These are phyloP conservation scores for Rhombomys opimus DNA, from an alignment of 2,113 vertebrate genomes.

Conservation along the genomic window DNA sequence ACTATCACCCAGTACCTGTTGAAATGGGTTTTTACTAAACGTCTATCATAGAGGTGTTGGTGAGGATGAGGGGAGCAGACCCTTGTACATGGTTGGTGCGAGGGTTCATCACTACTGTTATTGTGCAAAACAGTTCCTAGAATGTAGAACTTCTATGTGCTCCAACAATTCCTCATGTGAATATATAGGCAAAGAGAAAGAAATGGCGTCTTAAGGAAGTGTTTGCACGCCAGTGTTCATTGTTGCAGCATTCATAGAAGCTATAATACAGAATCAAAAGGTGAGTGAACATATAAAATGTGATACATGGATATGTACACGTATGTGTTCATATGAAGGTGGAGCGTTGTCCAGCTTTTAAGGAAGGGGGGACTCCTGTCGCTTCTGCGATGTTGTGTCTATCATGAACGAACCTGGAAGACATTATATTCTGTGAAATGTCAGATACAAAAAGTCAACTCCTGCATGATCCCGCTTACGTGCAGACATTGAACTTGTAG, in stretches of 20 bases:
- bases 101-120: neutral
- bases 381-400: neutral
- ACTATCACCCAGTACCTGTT: neutral
- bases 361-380: neutral
- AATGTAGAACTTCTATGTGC: neutral
- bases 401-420: neutral
- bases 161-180: neutral
- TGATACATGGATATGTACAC: neutral
- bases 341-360: neutral
- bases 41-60: neutral
- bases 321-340: neutral
- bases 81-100: neutral
- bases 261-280: neutral
- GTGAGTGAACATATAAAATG: neutral
- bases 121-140: neutral
- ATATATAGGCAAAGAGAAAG: neutral
- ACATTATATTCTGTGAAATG: neutral
- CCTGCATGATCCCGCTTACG: neutral
- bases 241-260: neutral
- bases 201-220: neutral
- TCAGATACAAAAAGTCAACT: neutral
- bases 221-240: neutral
- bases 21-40: neutral
- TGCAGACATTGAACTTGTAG: neutral
- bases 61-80: neutral